A percentile compares a stretch with the other conserved stretches of the same genome.
phyloP scores from a whole-genome alignment of 23 tunicate genomes.

The Trididemnum nubilum region DNA sequence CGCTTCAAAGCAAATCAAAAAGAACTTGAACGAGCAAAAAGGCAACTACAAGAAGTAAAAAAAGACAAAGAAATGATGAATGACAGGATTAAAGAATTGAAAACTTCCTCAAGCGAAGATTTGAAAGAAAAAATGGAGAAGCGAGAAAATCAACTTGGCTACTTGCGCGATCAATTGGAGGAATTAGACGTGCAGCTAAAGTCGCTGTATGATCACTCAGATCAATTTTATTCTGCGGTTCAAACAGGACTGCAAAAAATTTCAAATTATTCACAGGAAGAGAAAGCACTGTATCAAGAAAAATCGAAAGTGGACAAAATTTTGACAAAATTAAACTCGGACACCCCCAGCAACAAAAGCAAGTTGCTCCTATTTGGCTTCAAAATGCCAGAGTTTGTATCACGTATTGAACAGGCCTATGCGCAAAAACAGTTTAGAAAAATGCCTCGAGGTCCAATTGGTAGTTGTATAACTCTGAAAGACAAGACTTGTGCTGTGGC shows the following conservation, averaged over 20 bases:
- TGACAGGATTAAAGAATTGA: slow-evolving; percentile 64
- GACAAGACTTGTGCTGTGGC: slow-evolving; percentile 67
- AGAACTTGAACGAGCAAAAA: slow-evolving; percentile 42
- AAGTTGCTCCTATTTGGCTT: slow-evolving; percentile 75
- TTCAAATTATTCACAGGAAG: slow-evolving; percentile 5
- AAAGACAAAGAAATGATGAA: slow-evolving; percentile 51
- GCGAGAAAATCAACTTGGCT: slow-evolving; percentile 44
- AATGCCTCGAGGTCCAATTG: slow-evolving; percentile 89
- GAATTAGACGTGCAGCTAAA: slow-evolving; percentile 41
- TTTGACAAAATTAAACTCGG: slow-evolving; percentile 39
- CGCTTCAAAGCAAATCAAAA: slow-evolving; percentile 22
- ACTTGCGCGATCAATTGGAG: slow-evolving; percentile 21
- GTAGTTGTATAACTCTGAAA: slow-evolving; percentile 71
- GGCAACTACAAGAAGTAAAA: slow-evolving; percentile 41
- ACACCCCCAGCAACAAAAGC: slow-evolving; percentile 50
- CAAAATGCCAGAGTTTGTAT: slow-evolving; percentile 85
- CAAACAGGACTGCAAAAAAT: slow-evolving; percentile 26
- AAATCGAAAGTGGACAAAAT: slow-evolving; percentile 18
- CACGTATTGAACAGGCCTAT: slow-evolving; percentile 67
- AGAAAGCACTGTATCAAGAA: slow-evolving; percentile 27
- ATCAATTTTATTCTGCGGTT: slow-evolving; percentile 54
- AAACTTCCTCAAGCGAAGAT: slow-evolving; percentile 40
- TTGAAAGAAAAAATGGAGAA: slow-evolving; percentile 62
- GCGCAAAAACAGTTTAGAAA: slow-evolving; percentile 36
- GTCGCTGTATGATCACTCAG: slow-evolving; percentile 45